phyloP scores from a whole-genome alignment of 2,113 vertebrate species.

The Lophotis ruficrista region DNA sequence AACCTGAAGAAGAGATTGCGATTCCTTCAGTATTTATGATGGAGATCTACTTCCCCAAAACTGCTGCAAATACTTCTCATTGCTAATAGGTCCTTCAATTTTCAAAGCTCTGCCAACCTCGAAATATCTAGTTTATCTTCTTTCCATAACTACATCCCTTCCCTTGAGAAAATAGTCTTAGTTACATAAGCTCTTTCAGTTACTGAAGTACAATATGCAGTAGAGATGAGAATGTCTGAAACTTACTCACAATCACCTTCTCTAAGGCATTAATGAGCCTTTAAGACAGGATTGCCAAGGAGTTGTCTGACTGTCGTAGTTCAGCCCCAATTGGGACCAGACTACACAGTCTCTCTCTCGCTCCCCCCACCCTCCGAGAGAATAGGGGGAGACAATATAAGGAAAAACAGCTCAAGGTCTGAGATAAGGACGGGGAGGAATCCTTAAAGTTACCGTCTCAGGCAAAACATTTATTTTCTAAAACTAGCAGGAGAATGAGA shows the following conservation, averaged over 20 bases:
- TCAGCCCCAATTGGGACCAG: too few relatives aligned
- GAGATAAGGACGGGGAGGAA: too few relatives aligned
- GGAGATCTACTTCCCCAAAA: neutral
- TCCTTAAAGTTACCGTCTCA: too few relatives aligned
- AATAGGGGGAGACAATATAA: too few relatives aligned
- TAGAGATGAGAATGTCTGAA: neutral
- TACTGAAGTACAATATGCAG: neutral
- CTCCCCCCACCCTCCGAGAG: too few relatives aligned
- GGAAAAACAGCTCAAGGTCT: too few relatives aligned
- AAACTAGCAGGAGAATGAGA: too few relatives aligned
- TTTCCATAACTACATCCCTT: neutral
- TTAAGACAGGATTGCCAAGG: neutral
- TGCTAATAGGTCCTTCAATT: neutral
- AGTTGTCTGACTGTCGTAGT: too few relatives aligned
- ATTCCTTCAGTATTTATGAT: neutral
- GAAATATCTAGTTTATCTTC: neutral
- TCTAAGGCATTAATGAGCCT: neutral
- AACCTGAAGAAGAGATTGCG: neutral
- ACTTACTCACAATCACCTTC: neutral
- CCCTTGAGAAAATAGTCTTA: neutral
- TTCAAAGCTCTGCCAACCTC: neutral
- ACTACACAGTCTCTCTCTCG: too few relatives aligned
- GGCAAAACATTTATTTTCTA: too few relatives aligned
- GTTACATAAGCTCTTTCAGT: neutral
- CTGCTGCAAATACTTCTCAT: neutral